Conservation (phyloP, 2,888 invertebrate species). For the Epirrita christyi region DNA sequence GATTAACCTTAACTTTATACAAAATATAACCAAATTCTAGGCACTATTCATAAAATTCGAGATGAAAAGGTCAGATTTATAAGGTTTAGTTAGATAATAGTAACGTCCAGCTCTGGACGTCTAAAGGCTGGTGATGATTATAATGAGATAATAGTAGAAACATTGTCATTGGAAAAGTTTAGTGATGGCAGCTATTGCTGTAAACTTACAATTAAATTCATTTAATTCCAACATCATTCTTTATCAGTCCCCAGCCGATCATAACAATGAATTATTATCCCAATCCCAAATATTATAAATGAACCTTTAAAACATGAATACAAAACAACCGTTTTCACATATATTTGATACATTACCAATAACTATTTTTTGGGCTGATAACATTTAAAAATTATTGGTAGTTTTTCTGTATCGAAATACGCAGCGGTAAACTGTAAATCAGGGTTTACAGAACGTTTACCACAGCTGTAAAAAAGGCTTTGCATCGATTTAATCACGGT, state of each 20-base stretch:
- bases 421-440: conserved; percentile 1
- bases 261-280: neutral
- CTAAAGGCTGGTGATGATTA: no score
- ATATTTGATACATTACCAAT: no score
- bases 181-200: neutral
- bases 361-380: no score
- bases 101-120: no score
- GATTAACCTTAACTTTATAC: no score
- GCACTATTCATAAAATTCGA: no score
- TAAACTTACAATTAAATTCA: neutral
- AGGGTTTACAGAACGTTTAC: neutral
- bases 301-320: neutral
- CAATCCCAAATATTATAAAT: neutral
- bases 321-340: neutral
- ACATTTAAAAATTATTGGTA: neutral
- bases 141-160: no score
- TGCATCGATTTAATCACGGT: conserved; percentile 1
- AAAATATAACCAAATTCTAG: no score
- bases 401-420: neutral
- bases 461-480: neutral
- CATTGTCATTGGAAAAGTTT: neutral
- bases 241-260: conserved; percentile 1
- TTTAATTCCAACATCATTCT: neutral
- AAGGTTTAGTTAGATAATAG: no score
- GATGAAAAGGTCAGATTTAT: no score